A percentile compares a stretch with the other conserved stretches of the same genome.
phyloP scores from a whole-genome alignment of 2,797 vertebrate genomes.

The Limosa lapponica region DNA sequence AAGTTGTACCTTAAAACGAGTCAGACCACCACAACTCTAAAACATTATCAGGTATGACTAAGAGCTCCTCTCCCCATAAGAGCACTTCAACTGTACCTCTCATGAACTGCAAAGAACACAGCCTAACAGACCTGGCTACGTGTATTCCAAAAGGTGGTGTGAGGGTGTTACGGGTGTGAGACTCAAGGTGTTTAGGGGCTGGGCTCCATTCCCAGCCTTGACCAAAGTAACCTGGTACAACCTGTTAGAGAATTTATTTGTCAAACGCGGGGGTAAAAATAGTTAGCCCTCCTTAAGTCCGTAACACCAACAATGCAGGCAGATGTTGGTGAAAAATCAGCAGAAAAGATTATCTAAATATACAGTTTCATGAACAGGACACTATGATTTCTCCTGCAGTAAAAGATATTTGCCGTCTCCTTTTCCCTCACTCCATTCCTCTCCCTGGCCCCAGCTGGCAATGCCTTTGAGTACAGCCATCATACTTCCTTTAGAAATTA shows the following conservation, averaged over 20 bases:
- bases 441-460: conserved; percentile 24
- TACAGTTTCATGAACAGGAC: neutral
- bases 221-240: conserved; percentile 18
- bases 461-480: conserved; percentile 1
- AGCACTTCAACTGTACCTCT: neutral
- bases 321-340: neutral
- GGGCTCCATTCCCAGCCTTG: neutral
- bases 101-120: neutral
- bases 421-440: neutral
- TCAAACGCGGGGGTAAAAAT: neutral
- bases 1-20: neutral
- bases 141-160: neutral
- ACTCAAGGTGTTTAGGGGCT: neutral
- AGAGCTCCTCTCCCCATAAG: neutral
- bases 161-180: neutral
- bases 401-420: neutral
- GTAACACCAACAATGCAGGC: neutral
- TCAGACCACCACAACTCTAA: neutral
- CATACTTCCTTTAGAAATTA: conserved; percentile 11
- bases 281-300: neutral
- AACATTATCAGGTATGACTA: neutral
- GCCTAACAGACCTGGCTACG: neutral
- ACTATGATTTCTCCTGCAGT: neutral
- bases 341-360: neutral
- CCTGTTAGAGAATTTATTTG: neutral